A percentile compares a stretch with the other conserved stretches of the same genome.
Conservation (phyloP, 2,888 invertebrate genomes). For the Acrobasis repandana region DNA sequence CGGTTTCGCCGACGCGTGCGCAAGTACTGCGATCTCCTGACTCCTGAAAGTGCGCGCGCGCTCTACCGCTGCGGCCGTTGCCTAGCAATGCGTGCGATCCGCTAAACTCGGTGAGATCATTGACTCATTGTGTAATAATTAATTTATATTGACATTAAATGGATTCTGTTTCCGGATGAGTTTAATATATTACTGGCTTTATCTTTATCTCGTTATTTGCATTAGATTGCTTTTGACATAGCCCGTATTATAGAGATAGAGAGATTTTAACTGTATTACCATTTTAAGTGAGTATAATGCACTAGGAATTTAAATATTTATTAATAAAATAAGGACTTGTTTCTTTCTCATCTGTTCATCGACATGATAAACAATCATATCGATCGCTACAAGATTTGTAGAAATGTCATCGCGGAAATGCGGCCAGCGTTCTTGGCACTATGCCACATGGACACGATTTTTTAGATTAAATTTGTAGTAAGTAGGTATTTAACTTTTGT, state of each 20-base stretch:
- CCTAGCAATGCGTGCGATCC: conserved; percentile 22
- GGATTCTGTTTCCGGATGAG: conserved; percentile 3
- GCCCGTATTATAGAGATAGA: background rate
- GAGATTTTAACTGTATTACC: background rate
- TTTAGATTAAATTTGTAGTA: too few species aligned
- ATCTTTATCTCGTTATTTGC: conserved; percentile 16
- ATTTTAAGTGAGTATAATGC: background rate
- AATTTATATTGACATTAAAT: conserved; percentile 21
- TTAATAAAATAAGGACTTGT: background rate
- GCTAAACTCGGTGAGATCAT: conserved; percentile 31
- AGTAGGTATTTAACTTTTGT: too few species aligned
- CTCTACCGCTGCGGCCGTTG: conserved; percentile 1
- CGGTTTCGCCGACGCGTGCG: conserved; percentile 40
- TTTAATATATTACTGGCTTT: background rate
- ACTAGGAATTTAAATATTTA: background rate
- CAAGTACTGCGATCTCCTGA: conserved; percentile 36
- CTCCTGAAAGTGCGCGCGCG: conserved; percentile 37
- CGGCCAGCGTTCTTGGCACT: too few species aligned
- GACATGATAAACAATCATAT: too few species aligned
- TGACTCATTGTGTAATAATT: conserved; percentile 27
- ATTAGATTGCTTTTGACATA: background rate
- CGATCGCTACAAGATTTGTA: too few species aligned
- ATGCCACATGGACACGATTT: too few species aligned
- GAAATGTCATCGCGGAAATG: too few species aligned
- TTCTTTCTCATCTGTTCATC: too few species aligned